Percentiles rank a stretch among this genome's conserved stretches.
Evolutionary conservation across 2,888 invertebrate species (phyloP).

Genomic region (Heliconius aoede): DNA sequence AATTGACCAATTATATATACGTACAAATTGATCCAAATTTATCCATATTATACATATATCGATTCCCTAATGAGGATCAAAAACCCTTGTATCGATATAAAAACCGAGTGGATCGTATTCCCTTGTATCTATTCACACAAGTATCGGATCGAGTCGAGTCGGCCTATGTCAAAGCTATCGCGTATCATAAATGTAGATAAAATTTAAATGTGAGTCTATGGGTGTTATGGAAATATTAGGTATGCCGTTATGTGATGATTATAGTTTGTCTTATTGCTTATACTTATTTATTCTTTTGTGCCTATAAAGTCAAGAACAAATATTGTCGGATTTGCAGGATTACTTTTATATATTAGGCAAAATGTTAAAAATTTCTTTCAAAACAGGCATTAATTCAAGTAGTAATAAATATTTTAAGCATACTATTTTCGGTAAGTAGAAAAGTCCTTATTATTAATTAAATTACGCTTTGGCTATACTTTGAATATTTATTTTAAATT

Average conservation of each 20-base stretch:
- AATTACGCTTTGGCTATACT: slow-evolving; percentile 32
- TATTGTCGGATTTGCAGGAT: background rate
- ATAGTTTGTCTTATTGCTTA: slow-evolving; percentile 6
- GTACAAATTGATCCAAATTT: too few species aligned
- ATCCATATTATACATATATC: too few species aligned
- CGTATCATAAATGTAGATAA: slow-evolving; percentile 4
- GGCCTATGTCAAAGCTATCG: background rate
- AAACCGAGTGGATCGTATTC: too few species aligned
- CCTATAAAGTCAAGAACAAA: background rate
- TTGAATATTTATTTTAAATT: slow-evolving; percentile 10
- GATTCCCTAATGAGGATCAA: too few species aligned
- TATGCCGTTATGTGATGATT: background rate
- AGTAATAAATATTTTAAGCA: slow-evolving; percentile 49
- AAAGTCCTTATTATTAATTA: background rate
- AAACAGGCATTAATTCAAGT: slow-evolving; percentile 42
- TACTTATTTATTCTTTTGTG: background rate
- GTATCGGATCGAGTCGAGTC: too few species aligned
- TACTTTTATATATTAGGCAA: background rate
- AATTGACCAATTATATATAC: too few species aligned
- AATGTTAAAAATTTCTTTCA: slow-evolving; percentile 50
- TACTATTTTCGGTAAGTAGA: slow-evolving; percentile 53
- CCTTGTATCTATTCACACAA: too few species aligned
- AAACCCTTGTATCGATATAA: too few species aligned
- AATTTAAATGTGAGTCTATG: background rate
- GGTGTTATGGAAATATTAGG: background rate